These are phyloP conservation scores for Rhizoglyphus robini DNA, from an alignment of 1,140 invertebrate genomes.

Conservation along the genomic window DNA sequence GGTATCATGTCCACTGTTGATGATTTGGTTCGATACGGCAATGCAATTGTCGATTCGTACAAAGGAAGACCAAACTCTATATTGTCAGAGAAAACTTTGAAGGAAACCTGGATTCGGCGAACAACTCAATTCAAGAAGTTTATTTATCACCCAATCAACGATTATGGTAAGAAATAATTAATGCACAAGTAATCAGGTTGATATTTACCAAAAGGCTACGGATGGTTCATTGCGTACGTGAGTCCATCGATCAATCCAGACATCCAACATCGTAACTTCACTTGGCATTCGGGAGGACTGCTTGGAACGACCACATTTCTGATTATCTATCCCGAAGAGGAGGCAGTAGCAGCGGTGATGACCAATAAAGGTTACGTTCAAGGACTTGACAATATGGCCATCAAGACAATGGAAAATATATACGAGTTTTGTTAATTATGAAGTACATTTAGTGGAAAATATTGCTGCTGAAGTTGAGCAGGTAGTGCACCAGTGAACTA, in stretches of 20 bases:
- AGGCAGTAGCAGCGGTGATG: background rate
- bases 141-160: background rate
- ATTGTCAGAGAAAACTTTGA: background rate
- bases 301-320: background rate
- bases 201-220: too few species aligned
- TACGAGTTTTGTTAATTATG: too few species aligned
- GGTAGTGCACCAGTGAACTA: too few species aligned
- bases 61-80: background rate
- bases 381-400: background rate
- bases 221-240: slow-evolving; percentile 1
- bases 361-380: background rate
- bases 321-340: slow-evolving; percentile 5
- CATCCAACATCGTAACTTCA: background rate
- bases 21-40: slow-evolving; percentile 45
- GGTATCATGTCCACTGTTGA: slow-evolving; percentile 45
- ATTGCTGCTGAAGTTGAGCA: too few species aligned
- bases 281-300: slow-evolving; percentile 3
- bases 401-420: too few species aligned
- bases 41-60: slow-evolving; percentile 33
- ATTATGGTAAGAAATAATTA: too few species aligned
- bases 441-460: too few species aligned
- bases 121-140: background rate
- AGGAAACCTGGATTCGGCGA: background rate
- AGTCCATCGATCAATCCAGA: background rate
- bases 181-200: too few species aligned